These are phyloP conservation scores for Dugesia japonica DNA, from an alignment of 2,888 invertebrate species.

Conservation along the genomic window DNA sequence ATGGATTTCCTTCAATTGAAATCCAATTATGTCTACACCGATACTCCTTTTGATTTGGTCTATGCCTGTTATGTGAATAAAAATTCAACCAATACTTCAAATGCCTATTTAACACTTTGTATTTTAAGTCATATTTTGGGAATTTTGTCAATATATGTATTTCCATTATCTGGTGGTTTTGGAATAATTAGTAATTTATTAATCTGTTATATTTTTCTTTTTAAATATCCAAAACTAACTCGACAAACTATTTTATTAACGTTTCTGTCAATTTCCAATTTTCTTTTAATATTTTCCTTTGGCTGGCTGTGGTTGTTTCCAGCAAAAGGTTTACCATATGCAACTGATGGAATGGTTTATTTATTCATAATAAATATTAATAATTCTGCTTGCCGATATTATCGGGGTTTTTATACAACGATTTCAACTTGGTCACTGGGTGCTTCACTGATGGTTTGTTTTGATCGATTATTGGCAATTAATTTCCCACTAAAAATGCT, in stretches of 20 bases:
- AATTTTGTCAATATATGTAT: background rate
- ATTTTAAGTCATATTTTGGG: conserved; percentile 13
- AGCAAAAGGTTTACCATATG: conserved; percentile 21
- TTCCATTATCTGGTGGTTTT: background rate
- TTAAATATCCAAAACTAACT: background rate
- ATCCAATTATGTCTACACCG: background rate
- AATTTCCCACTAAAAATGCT: too few relatives aligned
- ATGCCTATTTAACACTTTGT: background rate
- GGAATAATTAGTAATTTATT: background rate
- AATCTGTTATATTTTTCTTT: background rate
- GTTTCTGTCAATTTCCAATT: background rate
- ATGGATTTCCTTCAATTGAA: background rate
- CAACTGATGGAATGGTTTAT: background rate
- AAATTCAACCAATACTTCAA: background rate
- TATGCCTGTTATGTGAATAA: background rate
- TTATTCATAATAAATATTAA: too few relatives aligned
- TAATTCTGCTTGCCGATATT: too few relatives aligned
- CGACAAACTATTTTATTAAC: background rate
- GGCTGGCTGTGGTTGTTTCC: conserved; percentile 23
- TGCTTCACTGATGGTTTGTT: too few relatives aligned
- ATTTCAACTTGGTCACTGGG: too few relatives aligned
- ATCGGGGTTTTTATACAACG: too few relatives aligned
- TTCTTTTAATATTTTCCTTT: background rate
- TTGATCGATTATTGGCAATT: too few relatives aligned
- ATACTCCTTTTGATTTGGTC: background rate